These are phyloP conservation scores for Propithecus perrieri DNA, from an alignment of 2,797 vertebrate genomes.

Conservation along the genomic window DNA sequence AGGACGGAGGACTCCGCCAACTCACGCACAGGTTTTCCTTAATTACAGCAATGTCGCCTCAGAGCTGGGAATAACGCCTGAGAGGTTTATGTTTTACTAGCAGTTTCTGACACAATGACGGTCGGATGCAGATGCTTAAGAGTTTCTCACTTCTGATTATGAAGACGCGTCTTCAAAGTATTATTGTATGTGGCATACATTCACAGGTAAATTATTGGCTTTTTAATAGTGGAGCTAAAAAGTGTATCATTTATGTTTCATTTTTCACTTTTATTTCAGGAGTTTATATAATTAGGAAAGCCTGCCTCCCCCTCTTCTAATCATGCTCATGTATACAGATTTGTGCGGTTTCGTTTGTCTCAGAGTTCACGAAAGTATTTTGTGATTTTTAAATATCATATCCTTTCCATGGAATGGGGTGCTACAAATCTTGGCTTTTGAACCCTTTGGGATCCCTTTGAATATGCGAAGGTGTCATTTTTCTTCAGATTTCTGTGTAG, in stretches of 20 bases:
- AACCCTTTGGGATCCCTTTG: conserved; percentile 25
- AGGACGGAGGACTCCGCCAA: conserved; percentile 88
- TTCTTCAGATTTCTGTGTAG: not conserved
- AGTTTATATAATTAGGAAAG: conserved; percentile 60
- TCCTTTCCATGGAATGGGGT: not conserved
- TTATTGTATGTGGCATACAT: not conserved
- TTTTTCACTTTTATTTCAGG: conserved; percentile 73
- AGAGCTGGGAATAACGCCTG: conserved; percentile 39
- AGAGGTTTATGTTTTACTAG: not conserved
- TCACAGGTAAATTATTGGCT: conserved; percentile 59
- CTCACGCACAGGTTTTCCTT: conserved; percentile 58
- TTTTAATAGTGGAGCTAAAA: conserved; percentile 67
- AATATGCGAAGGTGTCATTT: not conserved
- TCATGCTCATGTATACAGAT: conserved; percentile 21
- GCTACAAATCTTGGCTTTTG: not conserved
- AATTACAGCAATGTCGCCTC: conserved; percentile 5
- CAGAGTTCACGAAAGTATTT: not conserved
- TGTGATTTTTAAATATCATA: conserved; percentile 41
- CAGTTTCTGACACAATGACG: conserved; percentile 62
- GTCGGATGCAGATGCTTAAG: conserved; percentile 47
- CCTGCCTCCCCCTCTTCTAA: conserved; percentile 31
- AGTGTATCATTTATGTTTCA: not conserved
- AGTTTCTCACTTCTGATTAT: conserved; percentile 68
- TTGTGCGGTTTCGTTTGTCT: not conserved
- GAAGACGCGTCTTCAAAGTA: conserved; percentile 63